These are phyloP conservation scores for Electrophaes corylata DNA, from an alignment of 2,888 invertebrate genomes.

Conservation along the genomic window DNA sequence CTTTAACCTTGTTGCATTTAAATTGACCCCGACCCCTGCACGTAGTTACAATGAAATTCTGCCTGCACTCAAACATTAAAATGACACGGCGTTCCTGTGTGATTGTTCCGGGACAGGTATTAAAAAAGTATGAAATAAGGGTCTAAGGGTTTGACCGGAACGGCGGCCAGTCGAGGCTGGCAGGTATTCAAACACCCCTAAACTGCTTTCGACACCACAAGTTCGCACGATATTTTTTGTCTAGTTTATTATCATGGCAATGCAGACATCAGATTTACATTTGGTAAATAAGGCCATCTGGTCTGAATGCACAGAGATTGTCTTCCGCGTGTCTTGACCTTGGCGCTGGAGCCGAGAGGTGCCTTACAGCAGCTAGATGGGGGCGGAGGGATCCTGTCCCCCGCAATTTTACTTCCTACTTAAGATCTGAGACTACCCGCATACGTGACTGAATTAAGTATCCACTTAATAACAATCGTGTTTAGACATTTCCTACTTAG, in stretches of 20 bases:
- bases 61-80: slow-evolving; percentile 32
- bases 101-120: slow-evolving; percentile 72
- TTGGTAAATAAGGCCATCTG: slow-evolving; percentile 69
- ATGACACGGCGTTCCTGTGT: slow-evolving; percentile 67
- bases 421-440: slow-evolving; percentile 50
- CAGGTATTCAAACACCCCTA: slow-evolving; percentile 71
- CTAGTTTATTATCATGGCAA: slow-evolving; percentile 39
- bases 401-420: slow-evolving; percentile 58
- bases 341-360: slow-evolving; percentile 51
- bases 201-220: slow-evolving; percentile 55
- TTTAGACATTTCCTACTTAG: slow-evolving; percentile 38
- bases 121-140: slow-evolving; percentile 61
- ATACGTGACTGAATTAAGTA: slow-evolving; percentile 47
- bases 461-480: slow-evolving; percentile 31
- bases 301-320: slow-evolving; percentile 73
- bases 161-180: slow-evolving; percentile 51
- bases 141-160: slow-evolving; percentile 54
- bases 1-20: slow-evolving; percentile 37
- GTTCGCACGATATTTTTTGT: slow-evolving; percentile 62
- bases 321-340: slow-evolving; percentile 77
- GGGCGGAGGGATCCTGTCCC: slow-evolving; percentile 45
- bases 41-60: slow-evolving; percentile 35
- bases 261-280: slow-evolving; percentile 54
- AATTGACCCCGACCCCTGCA: slow-evolving; percentile 40
- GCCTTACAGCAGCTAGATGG: slow-evolving; percentile 41